Percentiles rank a stretch among this genome's conserved stretches.
Conservation (phyloP, 2,113 vertebrate species). For the Sylvia atricapilla region DNA sequence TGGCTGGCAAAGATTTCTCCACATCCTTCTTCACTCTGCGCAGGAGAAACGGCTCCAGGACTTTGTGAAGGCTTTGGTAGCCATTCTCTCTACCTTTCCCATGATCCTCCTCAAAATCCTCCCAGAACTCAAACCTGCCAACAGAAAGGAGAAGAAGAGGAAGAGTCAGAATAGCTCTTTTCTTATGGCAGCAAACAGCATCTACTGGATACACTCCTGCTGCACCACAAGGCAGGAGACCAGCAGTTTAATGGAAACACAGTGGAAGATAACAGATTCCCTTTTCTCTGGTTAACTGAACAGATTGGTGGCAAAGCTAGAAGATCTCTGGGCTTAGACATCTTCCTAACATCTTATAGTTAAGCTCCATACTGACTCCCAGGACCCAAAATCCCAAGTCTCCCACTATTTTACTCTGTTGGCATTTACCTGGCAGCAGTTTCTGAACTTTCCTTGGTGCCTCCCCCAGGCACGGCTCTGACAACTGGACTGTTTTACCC, state of each 20-base stretch:
- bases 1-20: constrained; percentile 96
- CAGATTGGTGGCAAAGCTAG: not conserved
- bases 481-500: not conserved
- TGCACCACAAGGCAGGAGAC: not conserved
- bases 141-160: not conserved
- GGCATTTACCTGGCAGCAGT: not conserved
- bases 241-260: not conserved
- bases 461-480: not conserved
- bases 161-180: not conserved
- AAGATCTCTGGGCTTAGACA: not conserved
- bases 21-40: constrained; percentile 98
- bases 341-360: not conserved
- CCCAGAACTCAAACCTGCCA: constrained; percentile 92
- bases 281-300: not conserved
- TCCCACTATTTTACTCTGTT: not conserved
- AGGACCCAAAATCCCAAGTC: not conserved
- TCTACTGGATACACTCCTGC: not conserved
- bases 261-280: not conserved
- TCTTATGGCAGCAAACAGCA: not conserved
- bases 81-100: constrained; percentile 95
- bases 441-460: not conserved
- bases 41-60: constrained; percentile 94
- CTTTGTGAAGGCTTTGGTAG: constrained; percentile 97
- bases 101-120: constrained; percentile 96
- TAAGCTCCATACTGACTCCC: not conserved